Percentiles rank a stretch among this genome's conserved stretches.
These are phyloP conservation scores for Chrysopa pallens DNA, from an alignment of 1,140 invertebrate genomes.

Conservation along the genomic window DNA sequence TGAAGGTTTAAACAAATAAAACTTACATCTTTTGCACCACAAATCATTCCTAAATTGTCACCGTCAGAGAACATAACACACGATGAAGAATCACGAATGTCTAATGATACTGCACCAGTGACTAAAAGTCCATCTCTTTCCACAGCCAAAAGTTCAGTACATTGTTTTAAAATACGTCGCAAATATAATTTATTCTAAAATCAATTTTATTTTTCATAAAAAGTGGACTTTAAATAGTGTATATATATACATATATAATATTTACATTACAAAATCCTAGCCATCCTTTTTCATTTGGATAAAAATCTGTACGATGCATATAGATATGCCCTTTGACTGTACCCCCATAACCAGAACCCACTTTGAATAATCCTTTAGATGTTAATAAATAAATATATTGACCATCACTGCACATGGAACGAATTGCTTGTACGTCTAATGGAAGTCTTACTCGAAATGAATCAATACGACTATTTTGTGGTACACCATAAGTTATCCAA, in stretches of 20 bases:
- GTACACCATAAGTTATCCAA: conserved; percentile 77
- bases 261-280: conserved; percentile 68
- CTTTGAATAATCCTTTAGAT: conserved; percentile 64
- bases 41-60: conserved; percentile 62
- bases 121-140: conserved; percentile 37
- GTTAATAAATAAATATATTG: conserved; percentile 71
- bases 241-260: conserved; percentile 10
- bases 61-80: conserved; percentile 73
- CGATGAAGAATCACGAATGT: conserved; percentile 37
- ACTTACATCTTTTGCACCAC: conserved; percentile 62
- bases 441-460: conserved; percentile 40
- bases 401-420: conserved; percentile 70
- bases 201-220: not conserved
- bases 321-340: conserved; percentile 79
- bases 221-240: no score
- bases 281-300: conserved; percentile 59
- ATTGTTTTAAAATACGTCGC: conserved; percentile 33
- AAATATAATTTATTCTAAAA: conserved; percentile 32
- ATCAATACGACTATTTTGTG: conserved; percentile 53
- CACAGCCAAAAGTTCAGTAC: conserved; percentile 38
- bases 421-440: conserved; percentile 23
- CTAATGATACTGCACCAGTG: conserved; percentile 37
- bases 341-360: conserved; percentile 82
- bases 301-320: conserved; percentile 60
- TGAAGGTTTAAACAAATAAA: conserved; percentile 2